Conservation (phyloP, 2,113 vertebrate genomes). For the Orientallactaga bullata region DNA sequence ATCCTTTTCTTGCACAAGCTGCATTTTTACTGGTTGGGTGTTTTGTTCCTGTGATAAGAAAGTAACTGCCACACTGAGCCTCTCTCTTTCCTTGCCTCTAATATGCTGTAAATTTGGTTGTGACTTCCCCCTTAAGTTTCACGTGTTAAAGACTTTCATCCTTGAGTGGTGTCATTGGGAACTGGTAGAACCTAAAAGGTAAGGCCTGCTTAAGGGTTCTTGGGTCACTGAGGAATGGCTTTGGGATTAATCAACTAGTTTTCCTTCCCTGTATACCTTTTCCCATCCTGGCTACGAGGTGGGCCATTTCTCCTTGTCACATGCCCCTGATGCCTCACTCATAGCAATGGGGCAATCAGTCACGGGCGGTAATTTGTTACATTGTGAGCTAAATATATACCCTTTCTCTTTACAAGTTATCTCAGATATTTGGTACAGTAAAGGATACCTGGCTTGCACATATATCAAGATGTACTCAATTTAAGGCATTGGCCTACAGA, state of each 20-base stretch:
- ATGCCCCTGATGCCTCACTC: neutral
- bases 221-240: no score
- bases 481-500: neutral
- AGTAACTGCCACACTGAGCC: no score
- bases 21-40: no score
- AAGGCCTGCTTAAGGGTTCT: neutral
- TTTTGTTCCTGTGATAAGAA: no score
- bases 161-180: neutral
- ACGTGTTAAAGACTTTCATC: neutral
- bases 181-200: neutral
- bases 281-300: neutral
- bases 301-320: neutral
- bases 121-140: neutral
- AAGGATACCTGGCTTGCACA: accelerated
- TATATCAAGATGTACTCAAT: neutral
- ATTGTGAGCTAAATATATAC: neutral
- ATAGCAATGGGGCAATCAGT: neutral
- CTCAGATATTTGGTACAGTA: neutral
- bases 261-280: neutral
- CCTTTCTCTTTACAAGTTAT: neutral
- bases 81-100: neutral
- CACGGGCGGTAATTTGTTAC: neutral
- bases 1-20: no score
- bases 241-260: neutral
- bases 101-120: neutral